A percentile compares a stretch with the other conserved stretches of the same genome.
These are phyloP conservation scores for Pipistrellus nathusii DNA, from an alignment of 2,797 vertebrate genomes.

Conservation along the genomic window DNA sequence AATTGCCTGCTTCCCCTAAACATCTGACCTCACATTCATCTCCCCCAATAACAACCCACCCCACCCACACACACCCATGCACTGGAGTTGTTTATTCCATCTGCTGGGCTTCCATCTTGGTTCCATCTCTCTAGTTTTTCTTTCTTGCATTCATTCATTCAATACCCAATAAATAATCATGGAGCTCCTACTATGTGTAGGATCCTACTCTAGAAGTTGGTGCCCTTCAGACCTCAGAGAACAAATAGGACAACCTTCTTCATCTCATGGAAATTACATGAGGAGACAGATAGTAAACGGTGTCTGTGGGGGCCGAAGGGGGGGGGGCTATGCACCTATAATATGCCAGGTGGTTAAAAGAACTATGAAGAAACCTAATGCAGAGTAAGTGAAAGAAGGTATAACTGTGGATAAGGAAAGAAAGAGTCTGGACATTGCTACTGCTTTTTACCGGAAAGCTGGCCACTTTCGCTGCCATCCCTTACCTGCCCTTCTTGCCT, in stretches of 20 bases:
- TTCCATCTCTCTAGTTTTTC: background rate
- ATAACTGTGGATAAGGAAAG: background rate
- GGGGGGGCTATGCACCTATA: background rate
- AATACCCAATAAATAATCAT: background rate
- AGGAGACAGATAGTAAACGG: background rate
- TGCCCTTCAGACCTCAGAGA: background rate
- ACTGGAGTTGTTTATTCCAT: background rate
- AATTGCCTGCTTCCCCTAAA: background rate
- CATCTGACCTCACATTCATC: background rate
- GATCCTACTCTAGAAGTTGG: background rate
- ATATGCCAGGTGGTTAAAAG: background rate
- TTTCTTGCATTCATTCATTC: background rate
- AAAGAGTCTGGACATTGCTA: background rate
- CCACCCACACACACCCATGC: too few species aligned
- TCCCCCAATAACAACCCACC: background rate
- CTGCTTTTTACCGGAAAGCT: background rate
- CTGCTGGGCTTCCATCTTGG: background rate
- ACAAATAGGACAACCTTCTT: background rate
- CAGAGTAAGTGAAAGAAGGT: background rate
- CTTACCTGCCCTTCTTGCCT: slow-evolving; percentile 64
- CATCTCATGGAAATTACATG: background rate
- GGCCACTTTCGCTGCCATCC: background rate
- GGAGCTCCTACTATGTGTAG: background rate
- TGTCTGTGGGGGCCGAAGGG: too few species aligned
- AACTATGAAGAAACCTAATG: background rate